Conservation (phyloP, 2,113 vertebrate genomes). For the Phrynocephalus versicolor region DNA sequence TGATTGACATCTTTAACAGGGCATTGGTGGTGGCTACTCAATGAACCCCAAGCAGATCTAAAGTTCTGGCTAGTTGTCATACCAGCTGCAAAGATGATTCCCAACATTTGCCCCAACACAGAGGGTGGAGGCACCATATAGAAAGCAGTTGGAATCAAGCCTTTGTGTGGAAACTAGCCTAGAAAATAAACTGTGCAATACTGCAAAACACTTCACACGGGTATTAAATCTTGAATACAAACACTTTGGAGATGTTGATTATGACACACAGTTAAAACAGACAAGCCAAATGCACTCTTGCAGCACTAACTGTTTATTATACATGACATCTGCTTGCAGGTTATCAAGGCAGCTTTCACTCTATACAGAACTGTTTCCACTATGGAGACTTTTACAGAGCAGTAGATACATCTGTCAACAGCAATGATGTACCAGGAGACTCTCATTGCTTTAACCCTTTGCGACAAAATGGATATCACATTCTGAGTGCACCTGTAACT, state of each 20-base stretch:
- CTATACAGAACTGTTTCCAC: conserved; percentile 90
- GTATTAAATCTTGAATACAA: neutral
- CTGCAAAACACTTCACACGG: neutral
- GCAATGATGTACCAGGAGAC: conserved; percentile 80
- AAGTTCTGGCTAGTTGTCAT: neutral
- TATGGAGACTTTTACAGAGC: conserved; percentile 90
- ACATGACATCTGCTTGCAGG: conserved; percentile 76
- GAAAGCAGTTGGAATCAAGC: neutral
- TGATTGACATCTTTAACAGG: neutral
- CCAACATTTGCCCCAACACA: neutral
- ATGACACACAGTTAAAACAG: conserved; percentile 26
- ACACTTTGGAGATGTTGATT: neutral
- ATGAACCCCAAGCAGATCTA: neutral
- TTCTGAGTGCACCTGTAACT: conserved; percentile 78
- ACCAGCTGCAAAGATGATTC: neutral
- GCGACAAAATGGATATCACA: conserved; percentile 88
- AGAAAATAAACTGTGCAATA: neutral
- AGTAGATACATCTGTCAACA: conserved; percentile 80
- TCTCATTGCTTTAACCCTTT: conserved; percentile 82
- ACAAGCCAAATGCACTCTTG: conserved; percentile 1
- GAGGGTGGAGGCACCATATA: neutral
- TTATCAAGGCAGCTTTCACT: conserved; percentile 94
- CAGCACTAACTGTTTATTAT: conserved; percentile 31
- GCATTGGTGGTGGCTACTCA: neutral
- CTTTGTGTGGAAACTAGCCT: neutral